Evolutionary conservation across 2,888 invertebrate genomes (phyloP), one percentile per base, ranked within the genome.

Genomic region (Rhaphigaster nebulosa): DNA sequence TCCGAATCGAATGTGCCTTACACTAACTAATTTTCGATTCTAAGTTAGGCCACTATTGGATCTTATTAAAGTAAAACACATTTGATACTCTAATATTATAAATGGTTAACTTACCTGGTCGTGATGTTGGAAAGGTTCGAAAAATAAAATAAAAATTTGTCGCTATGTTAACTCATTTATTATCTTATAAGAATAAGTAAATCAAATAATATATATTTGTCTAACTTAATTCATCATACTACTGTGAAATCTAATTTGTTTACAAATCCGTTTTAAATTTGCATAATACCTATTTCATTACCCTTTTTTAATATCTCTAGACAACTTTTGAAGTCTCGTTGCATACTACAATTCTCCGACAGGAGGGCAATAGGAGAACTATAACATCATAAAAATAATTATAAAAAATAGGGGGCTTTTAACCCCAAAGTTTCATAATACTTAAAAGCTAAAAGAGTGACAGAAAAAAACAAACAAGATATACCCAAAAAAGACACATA

Each of bases 301-400:
- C 89, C 76, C 89, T 88, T 50, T 60, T 10, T 18, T 60, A 29
- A 52, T 56, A 38, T 50, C 41, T 50, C 34, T 50, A 70, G 34
- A 34, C 34, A 65, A 60, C 18, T 60, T 45, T 70, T 23, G 65
- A 26, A 89, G 70, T 41, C 89, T 89, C 89, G 60, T 23, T 29
- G 50, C n/a, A 52, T 23, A 12, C 52, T 87, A 52, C 56, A 29
- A 52, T 23, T 60, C 89, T 76, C 70, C 18, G 65, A 76, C 89
- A 65, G 90, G 90, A 80, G 84, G 52, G 29, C 56, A 20, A n/a
- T 54, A 87, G 90, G 52, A 80, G 80, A 65, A 76, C 90, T 90
- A 90, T 90, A 90, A 90, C 90, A 90, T 80, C 84, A 90, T 38
- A 90, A 84, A 80, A 34, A 90, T 76, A 29, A 90, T 80, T 90